A percentile compares a stretch with the other conserved stretches of the same genome.
phyloP scores from a whole-genome alignment of 1,140 invertebrate genomes.

The Drosophila bifasciata region DNA sequence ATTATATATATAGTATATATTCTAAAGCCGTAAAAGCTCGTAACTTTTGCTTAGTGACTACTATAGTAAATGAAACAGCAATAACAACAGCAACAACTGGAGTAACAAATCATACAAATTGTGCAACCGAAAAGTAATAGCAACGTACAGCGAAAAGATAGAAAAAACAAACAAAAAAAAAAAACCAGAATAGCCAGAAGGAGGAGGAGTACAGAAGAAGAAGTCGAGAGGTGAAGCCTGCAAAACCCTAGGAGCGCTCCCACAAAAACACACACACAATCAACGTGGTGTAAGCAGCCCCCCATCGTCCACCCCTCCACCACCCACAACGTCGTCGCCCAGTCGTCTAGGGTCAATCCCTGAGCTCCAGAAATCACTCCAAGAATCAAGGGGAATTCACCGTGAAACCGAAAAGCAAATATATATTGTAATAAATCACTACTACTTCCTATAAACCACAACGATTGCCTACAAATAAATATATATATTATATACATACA shows the following conservation, averaged over 20 bases:
- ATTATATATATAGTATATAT: constrained; percentile 49
- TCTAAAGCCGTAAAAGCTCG: constrained; percentile 60
- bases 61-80: constrained; percentile 81
- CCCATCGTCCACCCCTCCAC: constrained; percentile 25
- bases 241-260: constrained; percentile 4
- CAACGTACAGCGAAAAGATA: constrained; percentile 61
- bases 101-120: constrained; percentile 63
- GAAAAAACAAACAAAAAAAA: constrained; percentile 20
- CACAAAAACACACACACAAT: too few species aligned
- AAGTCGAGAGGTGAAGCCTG: constrained; percentile 7
- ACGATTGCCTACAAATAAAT: constrained; percentile 80
- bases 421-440: constrained; percentile 70
- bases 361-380: too few species aligned
- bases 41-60: constrained; percentile 73
- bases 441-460: constrained; percentile 80
- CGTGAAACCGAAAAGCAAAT: constrained; percentile 36
- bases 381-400: constrained; percentile 47
- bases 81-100: constrained; percentile 51
- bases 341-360: background rate
- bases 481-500: constrained; percentile 63
- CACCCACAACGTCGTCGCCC: constrained; percentile 15
- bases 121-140: constrained; percentile 79
- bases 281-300: too few species aligned
- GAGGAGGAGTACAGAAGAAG: constrained; percentile 22
- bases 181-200: background rate